A percentile compares a stretch with the other conserved stretches of the same genome.
Evolutionary conservation across 2,113 vertebrate genomes (phyloP).

Genomic region (Casuarius casuarius): DNA sequence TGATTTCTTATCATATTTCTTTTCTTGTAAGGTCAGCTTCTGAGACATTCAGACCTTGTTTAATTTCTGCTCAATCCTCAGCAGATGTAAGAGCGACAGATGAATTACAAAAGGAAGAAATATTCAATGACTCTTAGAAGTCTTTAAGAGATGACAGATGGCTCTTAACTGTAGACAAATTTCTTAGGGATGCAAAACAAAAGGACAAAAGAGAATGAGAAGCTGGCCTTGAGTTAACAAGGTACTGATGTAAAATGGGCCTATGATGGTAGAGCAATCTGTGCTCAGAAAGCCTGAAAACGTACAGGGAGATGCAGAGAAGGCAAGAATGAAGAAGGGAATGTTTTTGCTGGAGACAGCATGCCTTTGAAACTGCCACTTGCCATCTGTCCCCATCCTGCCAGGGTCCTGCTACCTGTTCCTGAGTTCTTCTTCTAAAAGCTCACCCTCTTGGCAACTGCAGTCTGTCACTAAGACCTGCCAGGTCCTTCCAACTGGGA

Average conservation of each 20-base stretch:
- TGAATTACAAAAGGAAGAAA: not conserved
- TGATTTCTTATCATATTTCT: not conserved
- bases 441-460: not conserved
- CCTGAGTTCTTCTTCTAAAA: not conserved
- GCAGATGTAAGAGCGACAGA: not conserved
- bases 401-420: not conserved
- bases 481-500: not conserved
- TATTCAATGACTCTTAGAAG: not conserved
- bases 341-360: not conserved
- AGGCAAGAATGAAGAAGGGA: not conserved
- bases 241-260: not conserved
- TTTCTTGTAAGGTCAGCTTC: not conserved
- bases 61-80: not conserved
- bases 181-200: constrained; percentile 19
- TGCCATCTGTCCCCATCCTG: not conserved
- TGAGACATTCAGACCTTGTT: not conserved
- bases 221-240: not conserved
- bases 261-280: not conserved
- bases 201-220: not conserved
- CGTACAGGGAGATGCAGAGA: not conserved
- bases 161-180: not conserved
- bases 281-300: not conserved
- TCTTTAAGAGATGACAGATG: constrained; percentile 1
- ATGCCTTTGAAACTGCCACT: not conserved
- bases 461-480: not conserved